Evolutionary conservation across 2,888 invertebrate species (phyloP).

Genomic region (Drosophila falleni): DNA sequence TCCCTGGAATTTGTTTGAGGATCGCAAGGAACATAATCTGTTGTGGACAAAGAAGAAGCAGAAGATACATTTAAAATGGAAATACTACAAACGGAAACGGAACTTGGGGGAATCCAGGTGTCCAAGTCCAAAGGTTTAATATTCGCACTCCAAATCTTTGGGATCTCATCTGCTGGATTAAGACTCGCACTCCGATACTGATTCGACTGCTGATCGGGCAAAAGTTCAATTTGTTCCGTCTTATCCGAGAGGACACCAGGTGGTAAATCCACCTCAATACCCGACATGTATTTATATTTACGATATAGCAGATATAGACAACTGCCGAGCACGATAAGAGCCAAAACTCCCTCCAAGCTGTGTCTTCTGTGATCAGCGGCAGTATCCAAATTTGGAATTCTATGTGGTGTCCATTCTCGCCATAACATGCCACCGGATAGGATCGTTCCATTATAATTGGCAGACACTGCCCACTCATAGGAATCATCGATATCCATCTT

Average conservation of each 20-base stretch:
- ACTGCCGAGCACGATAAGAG: conserved; percentile 23
- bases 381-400: not conserved
- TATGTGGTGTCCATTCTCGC: conserved; percentile 6
- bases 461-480: conserved; percentile 37
- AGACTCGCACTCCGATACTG: too few relatives aligned
- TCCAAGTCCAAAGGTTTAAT: conserved; percentile 1
- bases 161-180: not conserved
- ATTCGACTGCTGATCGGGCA: not conserved
- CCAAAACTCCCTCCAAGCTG: not conserved
- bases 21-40: not conserved
- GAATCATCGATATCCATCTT: not conserved
- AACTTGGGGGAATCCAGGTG: not conserved
- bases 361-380: not conserved
- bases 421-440: conserved; percentile 41
- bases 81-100: not conserved
- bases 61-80: not conserved
- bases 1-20: not conserved
- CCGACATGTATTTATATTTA: conserved; percentile 3
- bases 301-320: not conserved
- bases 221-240: not conserved
- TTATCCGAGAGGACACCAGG: not conserved
- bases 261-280: conserved; percentile 38
- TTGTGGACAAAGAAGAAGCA: not conserved
- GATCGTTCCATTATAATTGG: conserved; percentile 9
- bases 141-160: not conserved